A percentile compares a stretch with the other conserved stretches of the same genome.
These are phyloP conservation scores for Phaedon cochleariae DNA, from an alignment of 2,888 invertebrate species.

Conservation along the genomic window DNA sequence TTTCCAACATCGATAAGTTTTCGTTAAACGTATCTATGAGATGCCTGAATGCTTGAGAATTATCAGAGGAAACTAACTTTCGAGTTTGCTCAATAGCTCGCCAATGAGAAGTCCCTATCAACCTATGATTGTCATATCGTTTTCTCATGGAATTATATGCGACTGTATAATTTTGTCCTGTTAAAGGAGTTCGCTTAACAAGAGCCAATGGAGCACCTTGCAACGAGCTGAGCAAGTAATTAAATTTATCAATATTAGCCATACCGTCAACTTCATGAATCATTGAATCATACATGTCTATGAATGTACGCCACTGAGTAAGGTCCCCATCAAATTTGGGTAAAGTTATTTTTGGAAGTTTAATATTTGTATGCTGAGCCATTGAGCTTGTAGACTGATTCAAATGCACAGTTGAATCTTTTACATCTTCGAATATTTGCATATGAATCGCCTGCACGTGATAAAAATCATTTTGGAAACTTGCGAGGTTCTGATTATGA, in stretches of 20 bases:
- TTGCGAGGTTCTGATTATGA: background rate
- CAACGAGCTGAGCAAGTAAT: too few relatives aligned
- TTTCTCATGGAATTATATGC: background rate
- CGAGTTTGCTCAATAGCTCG: background rate
- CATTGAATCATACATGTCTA: background rate
- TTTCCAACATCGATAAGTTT: background rate
- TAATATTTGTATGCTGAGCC: too few relatives aligned
- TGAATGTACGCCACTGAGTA: background rate
- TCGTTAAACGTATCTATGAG: background rate
- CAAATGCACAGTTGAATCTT: too few relatives aligned
- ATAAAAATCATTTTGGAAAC: background rate
- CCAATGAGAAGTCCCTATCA: background rate
- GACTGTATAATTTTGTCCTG: background rate
- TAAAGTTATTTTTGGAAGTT: too few relatives aligned
- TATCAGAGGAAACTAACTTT: background rate
- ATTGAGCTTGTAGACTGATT: too few relatives aligned
- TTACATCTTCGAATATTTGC: too few relatives aligned
- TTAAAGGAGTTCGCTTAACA: background rate
- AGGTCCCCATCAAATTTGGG: background rate
- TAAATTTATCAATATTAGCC: too few relatives aligned
- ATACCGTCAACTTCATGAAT: background rate
- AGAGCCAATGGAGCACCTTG: too few relatives aligned
- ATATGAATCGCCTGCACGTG: too few relatives aligned
- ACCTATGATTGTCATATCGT: background rate
- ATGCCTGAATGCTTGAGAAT: background rate